Evolutionary conservation across 2,888 invertebrate species (phyloP).

Genomic region (Phengaris arion): DNA sequence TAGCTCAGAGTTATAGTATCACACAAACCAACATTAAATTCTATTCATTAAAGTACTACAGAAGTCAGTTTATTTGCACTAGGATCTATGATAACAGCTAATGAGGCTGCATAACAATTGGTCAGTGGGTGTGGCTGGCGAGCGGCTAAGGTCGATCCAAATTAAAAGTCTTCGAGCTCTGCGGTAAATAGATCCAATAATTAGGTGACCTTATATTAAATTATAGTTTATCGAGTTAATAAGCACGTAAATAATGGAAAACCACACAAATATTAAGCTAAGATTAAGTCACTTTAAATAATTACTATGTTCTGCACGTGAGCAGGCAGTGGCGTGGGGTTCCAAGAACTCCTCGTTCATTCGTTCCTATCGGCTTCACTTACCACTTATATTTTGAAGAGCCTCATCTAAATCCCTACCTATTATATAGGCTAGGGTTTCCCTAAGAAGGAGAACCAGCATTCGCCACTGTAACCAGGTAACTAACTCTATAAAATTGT

Average conservation of each 20-base stretch:
- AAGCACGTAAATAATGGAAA: conserved; percentile 14
- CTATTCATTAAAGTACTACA: neutral
- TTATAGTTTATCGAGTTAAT: neutral
- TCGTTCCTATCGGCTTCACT: too few species aligned
- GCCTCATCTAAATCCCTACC: too few species aligned
- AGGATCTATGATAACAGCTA: conserved; percentile 17
- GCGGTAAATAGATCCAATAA: conserved; percentile 4
- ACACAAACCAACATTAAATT: neutral
- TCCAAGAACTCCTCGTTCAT: too few species aligned
- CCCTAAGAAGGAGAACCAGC: too few species aligned
- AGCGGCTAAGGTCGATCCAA: conserved; percentile 7
- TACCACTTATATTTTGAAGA: too few species aligned
- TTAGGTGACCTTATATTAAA: conserved; percentile 1
- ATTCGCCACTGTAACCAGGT: too few species aligned
- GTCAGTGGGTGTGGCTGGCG: conserved; percentile 25
- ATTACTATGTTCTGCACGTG: too few species aligned
- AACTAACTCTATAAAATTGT: too few species aligned
- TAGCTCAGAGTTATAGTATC: neutral
- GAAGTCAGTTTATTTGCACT: neutral
- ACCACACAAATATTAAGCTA: neutral
- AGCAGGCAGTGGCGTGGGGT: too few species aligned
- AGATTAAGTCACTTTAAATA: too few species aligned
- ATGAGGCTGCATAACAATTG: conserved; percentile 25
- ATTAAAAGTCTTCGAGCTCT: conserved; percentile 8
- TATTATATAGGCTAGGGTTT: too few species aligned